Conservation (phyloP, 37 sponge, comb jelly and placozoan species). For the Agelas oroides region DNA sequence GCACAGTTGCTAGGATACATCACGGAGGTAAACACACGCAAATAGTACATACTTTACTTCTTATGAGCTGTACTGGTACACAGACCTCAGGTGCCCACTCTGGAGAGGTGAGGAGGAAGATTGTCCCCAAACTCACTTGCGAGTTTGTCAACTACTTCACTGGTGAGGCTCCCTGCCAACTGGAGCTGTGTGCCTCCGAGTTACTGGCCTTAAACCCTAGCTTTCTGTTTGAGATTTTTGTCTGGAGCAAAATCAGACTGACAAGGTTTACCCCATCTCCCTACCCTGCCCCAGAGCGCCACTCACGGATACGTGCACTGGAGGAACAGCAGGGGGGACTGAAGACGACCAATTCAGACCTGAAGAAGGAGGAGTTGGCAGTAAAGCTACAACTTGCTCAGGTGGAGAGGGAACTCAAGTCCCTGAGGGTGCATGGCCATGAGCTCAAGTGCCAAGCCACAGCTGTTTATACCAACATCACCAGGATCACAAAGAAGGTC, state of each 20-base stretch:
- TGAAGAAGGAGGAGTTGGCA: conserved; percentile 28
- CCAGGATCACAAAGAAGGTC: conserved; percentile 15
- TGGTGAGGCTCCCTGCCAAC: conserved; percentile 55
- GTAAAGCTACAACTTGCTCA: conserved; percentile 17
- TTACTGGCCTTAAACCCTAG: not conserved
- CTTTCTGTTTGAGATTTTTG: not conserved
- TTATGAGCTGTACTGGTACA: not conserved
- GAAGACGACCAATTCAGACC: not conserved
- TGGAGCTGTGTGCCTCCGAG: too few species aligned
- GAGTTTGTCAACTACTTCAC: conserved; percentile 83
- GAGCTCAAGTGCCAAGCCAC: not conserved
- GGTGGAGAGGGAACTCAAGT: conserved; percentile 16
- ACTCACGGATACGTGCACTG: not conserved
- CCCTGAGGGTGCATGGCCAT: not conserved
- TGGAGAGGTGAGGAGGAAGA: conserved; percentile 29
- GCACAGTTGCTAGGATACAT: conserved; percentile 56
- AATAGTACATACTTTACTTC: not conserved
- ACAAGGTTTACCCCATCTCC: too few species aligned
- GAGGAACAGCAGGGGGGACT: conserved; percentile 17
- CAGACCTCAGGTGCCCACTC: too few species aligned
- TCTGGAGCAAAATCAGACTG: too few species aligned
- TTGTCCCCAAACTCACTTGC: conserved; percentile 52
- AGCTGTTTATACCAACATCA: conserved; percentile 12
- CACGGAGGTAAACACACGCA: conserved; percentile 21
- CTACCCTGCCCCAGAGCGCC: conserved; percentile 12